phyloP scores from a whole-genome alignment of 2,113 vertebrate species.

The Ameiurus melas region DNA sequence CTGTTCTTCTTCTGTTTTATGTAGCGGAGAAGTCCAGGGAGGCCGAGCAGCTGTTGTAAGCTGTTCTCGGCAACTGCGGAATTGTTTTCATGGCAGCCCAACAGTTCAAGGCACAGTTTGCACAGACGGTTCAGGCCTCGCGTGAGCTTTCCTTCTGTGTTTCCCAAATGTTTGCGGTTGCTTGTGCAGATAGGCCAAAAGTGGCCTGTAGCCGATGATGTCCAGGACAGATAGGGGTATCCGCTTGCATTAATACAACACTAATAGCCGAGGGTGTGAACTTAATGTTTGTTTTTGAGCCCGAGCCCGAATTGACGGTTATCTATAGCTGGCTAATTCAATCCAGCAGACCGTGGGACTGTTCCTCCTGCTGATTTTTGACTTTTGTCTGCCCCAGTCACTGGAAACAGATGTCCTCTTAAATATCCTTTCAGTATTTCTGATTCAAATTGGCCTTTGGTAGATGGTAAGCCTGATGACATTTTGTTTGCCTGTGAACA shows the following conservation, averaged over 20 bases:
- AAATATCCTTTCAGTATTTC: conserved; percentile 65
- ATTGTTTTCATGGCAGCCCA: conserved; percentile 46
- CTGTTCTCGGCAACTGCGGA: conserved; percentile 57
- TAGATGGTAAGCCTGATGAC: conserved; percentile 67
- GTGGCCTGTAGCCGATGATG: conserved; percentile 64
- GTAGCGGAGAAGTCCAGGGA: conserved; percentile 58
- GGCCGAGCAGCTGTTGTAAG: conserved; percentile 71
- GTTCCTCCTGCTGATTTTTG: conserved; percentile 68
- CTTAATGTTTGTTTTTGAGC: conserved; percentile 64
- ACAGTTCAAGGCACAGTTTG: conserved; percentile 17
- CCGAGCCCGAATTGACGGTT: conserved; percentile 65
- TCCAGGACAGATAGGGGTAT: conserved; percentile 66
- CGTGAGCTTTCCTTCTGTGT: conserved; percentile 56
- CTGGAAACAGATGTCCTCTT: conserved; percentile 73
- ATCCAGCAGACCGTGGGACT: conserved; percentile 66
- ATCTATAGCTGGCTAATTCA: conserved; percentile 74
- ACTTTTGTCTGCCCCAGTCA: conserved; percentile 68
- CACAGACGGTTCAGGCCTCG: conserved; percentile 50
- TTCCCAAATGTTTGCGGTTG: conserved; percentile 61
- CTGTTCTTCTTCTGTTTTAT: conserved; percentile 38
- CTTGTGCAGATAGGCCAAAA: conserved; percentile 64
- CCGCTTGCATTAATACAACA: conserved; percentile 65
- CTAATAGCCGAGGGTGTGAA: conserved; percentile 69
- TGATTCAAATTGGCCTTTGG: conserved; percentile 64
- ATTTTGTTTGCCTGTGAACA: conserved; percentile 73